Base-by-base conservation (phyloP, 92 coral and sea anemone species). In the Galaxea fascicularis region DNA sequence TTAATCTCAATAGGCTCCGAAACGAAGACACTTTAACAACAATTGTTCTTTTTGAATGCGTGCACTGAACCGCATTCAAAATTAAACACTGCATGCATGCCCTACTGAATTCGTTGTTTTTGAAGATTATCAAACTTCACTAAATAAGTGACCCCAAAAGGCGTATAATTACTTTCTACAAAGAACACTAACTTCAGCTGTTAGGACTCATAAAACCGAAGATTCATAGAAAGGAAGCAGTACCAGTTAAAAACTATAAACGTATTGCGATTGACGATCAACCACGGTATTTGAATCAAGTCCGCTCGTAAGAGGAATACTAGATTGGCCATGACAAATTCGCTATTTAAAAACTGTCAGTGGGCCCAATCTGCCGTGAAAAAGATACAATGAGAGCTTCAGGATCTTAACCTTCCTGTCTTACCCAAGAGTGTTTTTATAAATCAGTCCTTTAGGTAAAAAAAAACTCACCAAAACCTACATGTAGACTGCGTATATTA, bases 41-140 rank as follows among this genome's bases (percentile, higher is more conserved):
- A 45, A 79, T 79, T 79, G 74, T 65, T 49, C 65, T 21, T 30
- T 18, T 65, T 66, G 84, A 79, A 66, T 79, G n/a, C 84, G n/a
- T 10, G 74, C 30, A 31, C 10, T 49, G 12, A 71, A 49, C 47
- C 51, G 74, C 26, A 18, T 79, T 65, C 47, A 22, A 44, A 44
- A n/a, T n/a, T n/a, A n/a, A n/a, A 41, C 29, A 17, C 72, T 45
- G 58, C 44, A 13, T 20, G 22, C 10, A 14, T 49, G 12, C 22
- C 8, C 20, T 54, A 3, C 17, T 14, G 15, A 74, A n/a, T 25
- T 27, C 17, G 26, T 73, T 73, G 78, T 74, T 47, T 25, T 51
- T 29, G 62, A 6, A 30, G 27, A 10, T 46, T 54, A 45, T 45
- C 46, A 10, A 57, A 21, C 80, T 74, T 53, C 17, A n/a, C 27